phyloP scores from a whole-genome alignment of 2,888 invertebrate genomes.

The Neoaliturus tenellus region DNA sequence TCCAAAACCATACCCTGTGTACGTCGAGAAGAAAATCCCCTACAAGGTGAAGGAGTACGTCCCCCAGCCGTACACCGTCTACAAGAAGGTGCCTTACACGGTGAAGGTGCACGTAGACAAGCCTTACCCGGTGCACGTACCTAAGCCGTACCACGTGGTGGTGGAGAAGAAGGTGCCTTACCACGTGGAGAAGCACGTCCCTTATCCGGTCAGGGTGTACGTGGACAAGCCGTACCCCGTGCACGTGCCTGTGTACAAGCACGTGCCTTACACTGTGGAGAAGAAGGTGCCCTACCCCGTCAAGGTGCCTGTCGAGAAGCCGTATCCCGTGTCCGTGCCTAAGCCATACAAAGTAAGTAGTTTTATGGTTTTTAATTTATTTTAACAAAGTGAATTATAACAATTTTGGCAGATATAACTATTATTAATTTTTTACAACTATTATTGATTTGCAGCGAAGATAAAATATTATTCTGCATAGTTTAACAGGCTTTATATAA shows the following conservation, averaged over 20 bases:
- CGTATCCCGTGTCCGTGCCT: conserved; percentile 14
- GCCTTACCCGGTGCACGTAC: conserved; percentile 38
- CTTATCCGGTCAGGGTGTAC: conserved; percentile 15
- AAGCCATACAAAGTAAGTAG: conserved; percentile 31
- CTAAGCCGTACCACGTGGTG: conserved; percentile 28
- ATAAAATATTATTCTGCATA: no score
- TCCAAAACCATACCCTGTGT: conserved; percentile 20
- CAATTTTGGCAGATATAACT: background rate
- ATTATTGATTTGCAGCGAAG: no score
- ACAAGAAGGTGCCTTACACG: conserved; percentile 34
- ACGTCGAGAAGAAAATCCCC: conserved; percentile 41
- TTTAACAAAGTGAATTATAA: no score
- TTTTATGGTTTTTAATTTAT: no score
- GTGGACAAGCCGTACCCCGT: conserved; percentile 39
- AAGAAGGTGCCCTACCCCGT: conserved; percentile 24
- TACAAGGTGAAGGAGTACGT: conserved; percentile 33
- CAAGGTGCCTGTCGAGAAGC: conserved; percentile 34
- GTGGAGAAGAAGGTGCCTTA: conserved; percentile 44
- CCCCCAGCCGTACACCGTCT: conserved; percentile 37
- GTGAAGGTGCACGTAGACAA: conserved; percentile 17
- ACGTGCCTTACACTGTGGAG: conserved; percentile 11
- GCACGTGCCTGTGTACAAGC: conserved; percentile 11
- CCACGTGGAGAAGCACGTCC: conserved; percentile 14
- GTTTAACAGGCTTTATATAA: no score
- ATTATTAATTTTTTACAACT: no score